Conservation (phyloP, 2,888 invertebrate genomes). For the Dioctria linearis region DNA sequence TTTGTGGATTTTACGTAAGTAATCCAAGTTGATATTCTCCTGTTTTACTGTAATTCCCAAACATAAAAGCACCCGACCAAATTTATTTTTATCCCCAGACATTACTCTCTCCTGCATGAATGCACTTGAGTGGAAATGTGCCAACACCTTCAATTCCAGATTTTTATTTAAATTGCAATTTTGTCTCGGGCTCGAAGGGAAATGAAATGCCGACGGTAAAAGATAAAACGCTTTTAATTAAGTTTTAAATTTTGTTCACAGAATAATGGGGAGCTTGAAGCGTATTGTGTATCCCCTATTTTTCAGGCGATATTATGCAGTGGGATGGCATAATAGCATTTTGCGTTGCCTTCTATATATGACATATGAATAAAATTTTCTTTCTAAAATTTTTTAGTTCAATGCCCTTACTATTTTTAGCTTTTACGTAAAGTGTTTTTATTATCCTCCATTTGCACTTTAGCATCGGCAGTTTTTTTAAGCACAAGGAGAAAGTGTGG, state of each 20-base stretch:
- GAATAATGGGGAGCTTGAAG: not conserved
- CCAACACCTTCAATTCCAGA: conserved; percentile 37
- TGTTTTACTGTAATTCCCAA: conserved; percentile 16
- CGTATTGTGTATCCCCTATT: too few relatives aligned
- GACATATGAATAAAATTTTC: too few relatives aligned
- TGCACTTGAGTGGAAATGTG: conserved; percentile 25
- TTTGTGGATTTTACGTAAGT: conserved; percentile 1
- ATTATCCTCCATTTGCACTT: too few relatives aligned
- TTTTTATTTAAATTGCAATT: conserved; percentile 13
- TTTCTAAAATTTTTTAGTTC: too few relatives aligned
- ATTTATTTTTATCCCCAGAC: conserved; percentile 21
- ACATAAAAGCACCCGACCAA: conserved; percentile 5
- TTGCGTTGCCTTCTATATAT: too few relatives aligned
- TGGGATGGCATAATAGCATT: too few relatives aligned
- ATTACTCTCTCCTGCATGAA: conserved; percentile 16
- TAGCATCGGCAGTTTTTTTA: too few relatives aligned
- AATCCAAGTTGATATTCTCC: conserved; percentile 18
- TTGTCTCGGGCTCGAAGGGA: not conserved
- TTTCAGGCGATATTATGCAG: not conserved
- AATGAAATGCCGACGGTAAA: conserved; percentile 6
- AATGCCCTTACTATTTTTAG: too few relatives aligned
- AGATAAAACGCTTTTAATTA: conserved; percentile 50
- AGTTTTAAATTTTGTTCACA: conserved; percentile 15
- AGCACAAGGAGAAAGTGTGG: too few relatives aligned
- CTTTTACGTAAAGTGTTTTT: too few relatives aligned